phyloP scores from a whole-genome alignment of 2,113 vertebrate genomes.

The Lates calcarifer region DNA sequence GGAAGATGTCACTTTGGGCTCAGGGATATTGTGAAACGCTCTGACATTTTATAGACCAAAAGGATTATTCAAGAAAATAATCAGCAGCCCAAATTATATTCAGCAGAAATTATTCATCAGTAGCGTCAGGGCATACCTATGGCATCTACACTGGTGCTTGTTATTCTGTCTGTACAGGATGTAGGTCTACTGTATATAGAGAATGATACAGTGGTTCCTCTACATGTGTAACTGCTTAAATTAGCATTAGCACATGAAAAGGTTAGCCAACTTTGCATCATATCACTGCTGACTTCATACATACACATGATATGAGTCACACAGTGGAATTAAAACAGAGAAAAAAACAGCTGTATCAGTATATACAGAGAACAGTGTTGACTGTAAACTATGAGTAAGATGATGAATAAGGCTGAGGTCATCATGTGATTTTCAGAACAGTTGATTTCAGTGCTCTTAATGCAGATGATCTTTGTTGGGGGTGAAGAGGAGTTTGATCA shows the following conservation, averaged over 20 bases:
- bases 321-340: not conserved
- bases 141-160: not conserved
- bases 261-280: not conserved
- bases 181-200: not conserved
- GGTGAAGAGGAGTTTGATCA: not conserved
- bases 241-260: slow-evolving; percentile 11
- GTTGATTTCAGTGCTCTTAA: not conserved
- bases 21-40: not conserved
- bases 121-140: not conserved
- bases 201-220: not conserved
- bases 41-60: not conserved
- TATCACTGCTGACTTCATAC: slow-evolving; percentile 22
- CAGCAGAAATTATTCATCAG: not conserved
- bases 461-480: slow-evolving; percentile 2
- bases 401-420: slow-evolving; percentile 2
- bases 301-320: slow-evolving; percentile 14
- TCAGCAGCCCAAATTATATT: not conserved
- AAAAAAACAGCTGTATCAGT: not conserved
- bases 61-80: not conserved
- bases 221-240: not conserved
- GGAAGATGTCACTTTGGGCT: not conserved
- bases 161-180: not conserved
- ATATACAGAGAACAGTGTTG: not conserved
- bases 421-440: slow-evolving; percentile 28
- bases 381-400: slow-evolving; percentile 20